These are phyloP conservation scores for Drosophila eugracilis DNA, from an alignment of 1,140 invertebrate genomes.

Conservation along the genomic window DNA sequence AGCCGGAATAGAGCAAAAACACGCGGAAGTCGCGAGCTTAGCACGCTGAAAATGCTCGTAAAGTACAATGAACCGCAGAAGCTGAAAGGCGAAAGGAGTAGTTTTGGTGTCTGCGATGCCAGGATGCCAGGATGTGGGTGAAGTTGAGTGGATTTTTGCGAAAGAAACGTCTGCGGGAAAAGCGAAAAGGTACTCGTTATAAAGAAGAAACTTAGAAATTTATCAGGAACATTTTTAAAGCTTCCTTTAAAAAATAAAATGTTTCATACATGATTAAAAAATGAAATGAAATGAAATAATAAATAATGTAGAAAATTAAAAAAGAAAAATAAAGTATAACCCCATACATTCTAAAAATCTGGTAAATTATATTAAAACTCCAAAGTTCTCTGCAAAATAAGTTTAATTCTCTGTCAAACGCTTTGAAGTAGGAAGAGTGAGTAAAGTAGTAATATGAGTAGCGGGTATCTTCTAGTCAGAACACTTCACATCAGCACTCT, in stretches of 20 bases:
- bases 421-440: background rate
- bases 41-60: constrained; percentile 54
- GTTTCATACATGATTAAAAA: too few relatives aligned
- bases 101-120: background rate
- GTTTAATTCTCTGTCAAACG: background rate
- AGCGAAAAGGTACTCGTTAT: constrained; percentile 23
- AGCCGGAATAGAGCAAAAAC: constrained; percentile 51
- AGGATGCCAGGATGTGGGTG: constrained; percentile 33
- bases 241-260: too few relatives aligned
- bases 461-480: background rate
- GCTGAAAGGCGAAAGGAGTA: constrained; percentile 15
- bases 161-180: constrained; percentile 31
- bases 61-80: constrained; percentile 76
- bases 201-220: too few relatives aligned
- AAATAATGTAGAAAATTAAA: too few relatives aligned
- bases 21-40: constrained; percentile 65
- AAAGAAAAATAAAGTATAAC: too few relatives aligned
- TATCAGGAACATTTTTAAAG: too few relatives aligned
- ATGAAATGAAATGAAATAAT: too few relatives aligned
- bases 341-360: too few relatives aligned
- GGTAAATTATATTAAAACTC: too few relatives aligned
- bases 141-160: constrained; percentile 68
- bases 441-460: background rate
- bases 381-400: too few relatives aligned
- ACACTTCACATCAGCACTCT: background rate